Conservation (phyloP, 1,140 invertebrate species). For the Hypsibius dujardini region DNA sequence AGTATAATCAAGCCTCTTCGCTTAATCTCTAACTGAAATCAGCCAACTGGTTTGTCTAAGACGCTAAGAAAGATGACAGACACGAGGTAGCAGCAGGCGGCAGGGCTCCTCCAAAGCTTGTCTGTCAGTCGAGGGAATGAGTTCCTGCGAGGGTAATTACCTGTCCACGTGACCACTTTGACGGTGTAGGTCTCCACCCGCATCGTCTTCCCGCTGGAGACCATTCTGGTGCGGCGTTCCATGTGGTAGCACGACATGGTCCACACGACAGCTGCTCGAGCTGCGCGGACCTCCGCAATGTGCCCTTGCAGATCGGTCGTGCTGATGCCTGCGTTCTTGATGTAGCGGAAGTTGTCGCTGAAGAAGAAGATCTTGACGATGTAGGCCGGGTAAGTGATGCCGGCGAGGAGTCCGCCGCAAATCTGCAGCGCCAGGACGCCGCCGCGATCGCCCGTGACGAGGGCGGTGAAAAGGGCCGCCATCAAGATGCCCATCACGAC, state of each 20-base stretch:
- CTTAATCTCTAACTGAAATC: too few species aligned
- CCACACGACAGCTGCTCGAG: neutral
- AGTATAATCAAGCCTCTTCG: too few species aligned
- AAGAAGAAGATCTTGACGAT: neutral
- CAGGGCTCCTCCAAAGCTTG: too few species aligned
- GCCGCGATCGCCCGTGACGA: neutral
- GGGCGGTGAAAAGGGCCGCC: neutral
- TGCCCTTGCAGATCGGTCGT: neutral
- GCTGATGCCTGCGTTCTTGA: neutral
- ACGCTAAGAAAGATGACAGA: too few species aligned
- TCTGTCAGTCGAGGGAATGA: too few species aligned
- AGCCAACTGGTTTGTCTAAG: too few species aligned
- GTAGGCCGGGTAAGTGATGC: neutral
- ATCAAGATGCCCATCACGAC: too few species aligned
- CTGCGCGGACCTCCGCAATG: neutral
- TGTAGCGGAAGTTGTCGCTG: neutral
- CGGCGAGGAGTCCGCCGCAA: neutral
- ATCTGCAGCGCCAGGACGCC: neutral
- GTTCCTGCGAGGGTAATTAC: neutral
- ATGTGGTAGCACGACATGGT: conserved; percentile 1
- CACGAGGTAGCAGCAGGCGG: too few species aligned
- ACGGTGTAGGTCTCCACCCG: neutral
- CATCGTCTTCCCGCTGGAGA: neutral
- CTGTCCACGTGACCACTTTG: neutral
- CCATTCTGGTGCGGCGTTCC: neutral